phyloP scores from a whole-genome alignment of 2,888 invertebrate species.

The Ochropleura plecta region DNA sequence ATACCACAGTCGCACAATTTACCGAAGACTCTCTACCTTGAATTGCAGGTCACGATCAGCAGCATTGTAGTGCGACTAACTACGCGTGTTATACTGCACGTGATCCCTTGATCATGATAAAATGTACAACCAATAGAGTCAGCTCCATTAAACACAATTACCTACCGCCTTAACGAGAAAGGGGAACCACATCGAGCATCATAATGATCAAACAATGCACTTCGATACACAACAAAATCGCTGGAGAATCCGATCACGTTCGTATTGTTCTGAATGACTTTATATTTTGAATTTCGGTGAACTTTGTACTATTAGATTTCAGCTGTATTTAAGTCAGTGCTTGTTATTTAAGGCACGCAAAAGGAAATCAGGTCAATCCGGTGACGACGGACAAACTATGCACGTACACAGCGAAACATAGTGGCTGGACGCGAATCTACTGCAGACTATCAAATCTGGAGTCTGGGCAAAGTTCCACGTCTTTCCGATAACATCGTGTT shows the following conservation, averaged over 20 bases:
- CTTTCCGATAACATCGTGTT: constrained; percentile 8
- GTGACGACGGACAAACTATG: constrained; percentile 18
- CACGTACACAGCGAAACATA: constrained; percentile 28
- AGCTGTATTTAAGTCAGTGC: constrained; percentile 26
- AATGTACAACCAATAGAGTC: constrained; percentile 11
- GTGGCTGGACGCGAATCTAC: constrained; percentile 10
- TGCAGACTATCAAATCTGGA: constrained; percentile 11
- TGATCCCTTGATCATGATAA: constrained; percentile 27
- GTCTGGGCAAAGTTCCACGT: constrained; percentile 12
- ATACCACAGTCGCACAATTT: constrained; percentile 27
- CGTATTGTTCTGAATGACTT: constrained; percentile 34
- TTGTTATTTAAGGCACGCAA: constrained; percentile 58
- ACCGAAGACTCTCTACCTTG: constrained; percentile 21
- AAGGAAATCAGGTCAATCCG: constrained; percentile 54
- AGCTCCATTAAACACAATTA: constrained; percentile 29
- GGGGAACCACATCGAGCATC: constrained; percentile 2
- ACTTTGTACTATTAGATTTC: constrained; percentile 24
- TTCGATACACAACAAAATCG: constrained; percentile 18
- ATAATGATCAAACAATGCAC: constrained; percentile 34
- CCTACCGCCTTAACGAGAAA: constrained; percentile 24
- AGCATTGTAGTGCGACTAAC: constrained; percentile 17
- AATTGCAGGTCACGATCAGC: constrained; percentile 49
- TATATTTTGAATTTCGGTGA: constrained; percentile 46
- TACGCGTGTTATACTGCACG: constrained; percentile 17
- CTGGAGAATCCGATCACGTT: constrained; percentile 50